Evolutionary conservation across 2,113 vertebrate species (phyloP).

Genomic region (Bufo bufo): DNA sequence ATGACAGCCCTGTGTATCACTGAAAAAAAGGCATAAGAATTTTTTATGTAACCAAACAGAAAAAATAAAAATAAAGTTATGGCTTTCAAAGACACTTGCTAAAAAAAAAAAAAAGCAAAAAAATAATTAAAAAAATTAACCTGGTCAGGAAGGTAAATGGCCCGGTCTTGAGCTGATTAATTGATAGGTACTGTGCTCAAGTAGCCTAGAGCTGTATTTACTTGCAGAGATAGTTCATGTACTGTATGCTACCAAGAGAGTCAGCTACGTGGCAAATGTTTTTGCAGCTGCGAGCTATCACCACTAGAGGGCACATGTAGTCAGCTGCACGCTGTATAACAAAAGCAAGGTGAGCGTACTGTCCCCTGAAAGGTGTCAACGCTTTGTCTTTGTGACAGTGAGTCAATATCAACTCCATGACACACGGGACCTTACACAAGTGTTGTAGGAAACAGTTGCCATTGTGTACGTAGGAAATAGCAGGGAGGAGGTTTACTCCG

Average conservation of each 20-base stretch:
- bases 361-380: neutral
- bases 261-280: neutral
- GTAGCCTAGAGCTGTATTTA: neutral
- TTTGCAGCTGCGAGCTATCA: neutral
- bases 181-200: neutral
- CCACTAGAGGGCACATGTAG: conserved; percentile 9
- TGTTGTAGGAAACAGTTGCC: neutral
- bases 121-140: no score
- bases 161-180: neutral
- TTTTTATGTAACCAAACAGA: no score
- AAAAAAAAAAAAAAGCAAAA: no score
- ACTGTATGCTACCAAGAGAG: no score
- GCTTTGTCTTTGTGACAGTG: neutral
- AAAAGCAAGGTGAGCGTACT: neutral
- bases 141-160: no score
- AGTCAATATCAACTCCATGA: neutral
- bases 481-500: neutral
- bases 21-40: no score
- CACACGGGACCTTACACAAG: neutral
- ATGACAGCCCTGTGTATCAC: no score
- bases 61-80: no score
- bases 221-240: neutral
- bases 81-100: no score
- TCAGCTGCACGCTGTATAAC: neutral
- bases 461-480: neutral